Percentiles rank a stretch among this genome's conserved stretches.
phyloP scores from a whole-genome alignment of 2,113 vertebrate genomes.

The Catharus bicknelli region DNA sequence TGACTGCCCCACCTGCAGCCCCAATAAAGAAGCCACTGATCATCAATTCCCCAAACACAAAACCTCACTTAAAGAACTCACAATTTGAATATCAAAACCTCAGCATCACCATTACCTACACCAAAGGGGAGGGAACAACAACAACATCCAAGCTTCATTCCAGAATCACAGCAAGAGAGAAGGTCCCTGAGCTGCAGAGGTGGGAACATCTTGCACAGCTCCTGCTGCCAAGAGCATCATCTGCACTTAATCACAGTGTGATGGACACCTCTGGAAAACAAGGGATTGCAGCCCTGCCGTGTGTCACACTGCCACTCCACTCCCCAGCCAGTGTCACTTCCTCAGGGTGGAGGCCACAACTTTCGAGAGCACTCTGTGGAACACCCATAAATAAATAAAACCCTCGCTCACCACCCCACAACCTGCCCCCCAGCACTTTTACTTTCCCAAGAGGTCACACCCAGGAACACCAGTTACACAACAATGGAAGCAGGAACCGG shows the following conservation, averaged over 20 bases:
- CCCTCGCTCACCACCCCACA: background rate
- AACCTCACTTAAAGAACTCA: background rate
- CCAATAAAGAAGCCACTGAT: background rate
- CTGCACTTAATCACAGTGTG: background rate
- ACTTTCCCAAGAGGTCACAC: background rate
- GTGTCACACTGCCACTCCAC: background rate
- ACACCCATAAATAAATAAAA: background rate
- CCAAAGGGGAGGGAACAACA: background rate
- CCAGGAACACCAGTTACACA: background rate
- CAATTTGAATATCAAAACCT: background rate
- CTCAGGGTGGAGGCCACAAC: background rate
- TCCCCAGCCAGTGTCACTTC: background rate
- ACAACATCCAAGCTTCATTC: background rate
- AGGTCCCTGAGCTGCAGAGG: background rate
- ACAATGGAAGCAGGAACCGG: rapidly evolving
- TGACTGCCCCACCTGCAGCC: background rate
- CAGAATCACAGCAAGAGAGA: background rate
- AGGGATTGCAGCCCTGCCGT: background rate
- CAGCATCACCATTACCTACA: background rate
- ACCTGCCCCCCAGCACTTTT: background rate
- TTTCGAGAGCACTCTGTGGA: background rate
- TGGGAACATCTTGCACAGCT: slow-evolving; percentile 4
- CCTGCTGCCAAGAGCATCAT: slow-evolving; percentile 17
- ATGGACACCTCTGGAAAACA: background rate
- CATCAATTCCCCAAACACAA: background rate